Percentiles rank a stretch among this genome's conserved stretches.
These are phyloP conservation scores for Ophthalmolycus amberensis DNA, from an alignment of 2,113 vertebrate genomes.

Conservation along the genomic window DNA sequence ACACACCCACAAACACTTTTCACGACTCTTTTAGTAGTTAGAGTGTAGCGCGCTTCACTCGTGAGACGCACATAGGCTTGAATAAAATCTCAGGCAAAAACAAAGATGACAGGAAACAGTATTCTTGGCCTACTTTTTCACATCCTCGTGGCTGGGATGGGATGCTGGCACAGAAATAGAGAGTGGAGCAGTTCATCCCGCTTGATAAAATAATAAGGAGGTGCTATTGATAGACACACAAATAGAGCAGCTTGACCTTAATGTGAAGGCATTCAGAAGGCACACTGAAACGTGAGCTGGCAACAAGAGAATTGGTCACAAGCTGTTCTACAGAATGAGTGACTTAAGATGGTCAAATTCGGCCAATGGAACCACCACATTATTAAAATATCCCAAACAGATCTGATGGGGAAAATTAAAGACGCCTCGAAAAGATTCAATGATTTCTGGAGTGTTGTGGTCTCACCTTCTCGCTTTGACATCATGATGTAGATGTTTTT, in stretches of 20 bases:
- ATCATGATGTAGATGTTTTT: slow-evolving; percentile 28
- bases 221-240: slow-evolving; percentile 65
- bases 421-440: slow-evolving; percentile 9
- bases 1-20: slow-evolving; percentile 30
- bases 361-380: neutral
- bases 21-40: slow-evolving; percentile 24
- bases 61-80: slow-evolving; percentile 39
- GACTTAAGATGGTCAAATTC: neutral
- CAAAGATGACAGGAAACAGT: slow-evolving; percentile 44
- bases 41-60: slow-evolving; percentile 40
- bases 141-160: slow-evolving; percentile 41
- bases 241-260: slow-evolving; percentile 43
- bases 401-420: slow-evolving; percentile 27
- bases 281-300: slow-evolving; percentile 38
- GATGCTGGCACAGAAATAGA: slow-evolving; percentile 37
- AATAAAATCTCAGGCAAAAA: slow-evolving; percentile 44
- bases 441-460: slow-evolving; percentile 12
- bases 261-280: slow-evolving; percentile 51
- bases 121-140: slow-evolving; percentile 64
- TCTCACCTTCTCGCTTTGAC: slow-evolving; percentile 25
- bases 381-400: slow-evolving; percentile 18
- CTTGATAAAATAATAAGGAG: slow-evolving; percentile 71
- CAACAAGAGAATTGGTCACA: neutral
- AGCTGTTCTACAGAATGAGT: neutral
- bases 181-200: slow-evolving; percentile 41